Percentiles rank a stretch among this genome's conserved stretches.
phyloP scores from a whole-genome alignment of 2,113 vertebrate genomes.

The Cottus gobio region DNA sequence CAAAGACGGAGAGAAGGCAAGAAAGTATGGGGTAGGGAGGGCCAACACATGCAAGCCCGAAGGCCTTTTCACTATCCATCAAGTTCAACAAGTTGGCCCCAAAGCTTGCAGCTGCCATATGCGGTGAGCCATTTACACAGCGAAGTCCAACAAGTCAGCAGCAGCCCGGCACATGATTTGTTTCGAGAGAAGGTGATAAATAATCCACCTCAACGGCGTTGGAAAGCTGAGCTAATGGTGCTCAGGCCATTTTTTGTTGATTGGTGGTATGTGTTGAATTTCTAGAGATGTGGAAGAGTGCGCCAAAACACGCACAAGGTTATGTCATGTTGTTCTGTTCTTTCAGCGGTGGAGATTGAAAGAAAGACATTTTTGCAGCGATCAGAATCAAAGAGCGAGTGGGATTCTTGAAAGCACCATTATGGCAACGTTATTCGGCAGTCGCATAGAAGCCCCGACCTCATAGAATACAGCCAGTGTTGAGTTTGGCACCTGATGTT shows the following conservation, averaged over 20 bases:
- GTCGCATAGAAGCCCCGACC: not conserved
- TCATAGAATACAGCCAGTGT: not conserved
- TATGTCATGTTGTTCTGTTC: not conserved
- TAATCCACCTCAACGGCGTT: not conserved
- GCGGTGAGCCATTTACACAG: conserved; percentile 64
- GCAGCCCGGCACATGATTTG: conserved; percentile 50
- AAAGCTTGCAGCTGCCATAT: conserved; percentile 68
- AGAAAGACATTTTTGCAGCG: conserved; percentile 17
- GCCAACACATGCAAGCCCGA: conserved; percentile 55
- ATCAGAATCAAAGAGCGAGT: conserved; percentile 10
- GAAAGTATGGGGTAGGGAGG: conserved; percentile 45
- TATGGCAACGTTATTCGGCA: not conserved
- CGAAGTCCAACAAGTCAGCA: conserved; percentile 58
- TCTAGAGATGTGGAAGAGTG: not conserved
- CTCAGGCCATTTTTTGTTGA: conserved; percentile 20
- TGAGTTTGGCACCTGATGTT: not conserved
- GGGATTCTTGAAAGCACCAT: conserved; percentile 8
- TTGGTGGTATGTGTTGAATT: not conserved
- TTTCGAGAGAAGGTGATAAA: not conserved
- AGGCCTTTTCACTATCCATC: conserved; percentile 77
- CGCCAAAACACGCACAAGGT: conserved; percentile 11
- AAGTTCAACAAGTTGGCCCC: conserved; percentile 75
- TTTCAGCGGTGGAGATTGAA: not conserved
- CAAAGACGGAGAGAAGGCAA: conserved; percentile 35
- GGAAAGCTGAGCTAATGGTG: conserved; percentile 22